Evolutionary conservation across 2,797 vertebrate genomes (phyloP).

Genomic region (Pangasius krempfi): DNA sequence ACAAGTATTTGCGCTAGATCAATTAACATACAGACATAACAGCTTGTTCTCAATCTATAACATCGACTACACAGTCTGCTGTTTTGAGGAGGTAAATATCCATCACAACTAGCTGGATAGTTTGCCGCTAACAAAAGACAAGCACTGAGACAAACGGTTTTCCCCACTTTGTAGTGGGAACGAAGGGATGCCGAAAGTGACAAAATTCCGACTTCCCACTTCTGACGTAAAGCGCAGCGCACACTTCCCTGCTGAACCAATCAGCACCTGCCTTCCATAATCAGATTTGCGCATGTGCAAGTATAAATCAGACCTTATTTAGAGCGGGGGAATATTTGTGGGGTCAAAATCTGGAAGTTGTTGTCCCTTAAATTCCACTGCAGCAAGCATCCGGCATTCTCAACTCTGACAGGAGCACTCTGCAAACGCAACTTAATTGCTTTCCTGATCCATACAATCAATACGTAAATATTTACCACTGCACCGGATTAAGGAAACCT

Average conservation of each 20-base stretch:
- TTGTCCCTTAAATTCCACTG: not conserved
- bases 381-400: not conserved
- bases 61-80: not conserved
- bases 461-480: constrained; percentile 25
- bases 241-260: not conserved
- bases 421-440: not conserved
- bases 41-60: not conserved
- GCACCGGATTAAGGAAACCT: not conserved
- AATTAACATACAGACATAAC: too few relatives aligned
- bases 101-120: not conserved
- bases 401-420: not conserved
- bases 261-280: not conserved
- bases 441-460: not conserved
- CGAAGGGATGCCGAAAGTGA: not conserved
- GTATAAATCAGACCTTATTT: not conserved
- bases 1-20: too few relatives aligned
- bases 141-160: not conserved
- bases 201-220: not conserved
- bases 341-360: not conserved
- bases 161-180: not conserved
- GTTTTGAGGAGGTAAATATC: not conserved
- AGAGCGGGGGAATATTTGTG: not conserved
- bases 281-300: not conserved
- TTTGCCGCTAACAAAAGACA: not conserved
- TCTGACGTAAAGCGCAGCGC: not conserved